Evolutionary conservation across 2,888 invertebrate species (phyloP).

Genomic region (Aleiodes alternator): DNA sequence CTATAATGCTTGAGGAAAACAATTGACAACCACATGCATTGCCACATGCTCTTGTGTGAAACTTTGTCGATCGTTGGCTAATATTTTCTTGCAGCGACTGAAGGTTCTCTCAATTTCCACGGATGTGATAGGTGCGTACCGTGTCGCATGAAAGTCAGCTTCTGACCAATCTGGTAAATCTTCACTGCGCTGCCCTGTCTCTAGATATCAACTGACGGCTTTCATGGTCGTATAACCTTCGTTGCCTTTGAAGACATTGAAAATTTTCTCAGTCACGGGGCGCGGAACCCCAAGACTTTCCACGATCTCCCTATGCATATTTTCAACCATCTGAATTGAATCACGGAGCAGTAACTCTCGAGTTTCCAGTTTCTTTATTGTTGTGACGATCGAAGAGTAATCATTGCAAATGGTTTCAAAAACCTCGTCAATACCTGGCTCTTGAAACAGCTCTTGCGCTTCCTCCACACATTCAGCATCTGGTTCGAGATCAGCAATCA

Average conservation of each 20-base stretch:
- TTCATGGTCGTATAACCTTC: neutral
- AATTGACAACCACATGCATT: neutral
- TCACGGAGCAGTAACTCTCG: neutral
- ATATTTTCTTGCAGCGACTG: constrained; percentile 3
- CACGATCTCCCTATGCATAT: too few species aligned
- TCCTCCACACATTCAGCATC: neutral
- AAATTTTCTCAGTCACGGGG: neutral
- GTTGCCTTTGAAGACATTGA: neutral
- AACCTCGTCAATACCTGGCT: neutral
- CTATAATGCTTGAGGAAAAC: neutral
- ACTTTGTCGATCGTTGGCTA: constrained; percentile 6
- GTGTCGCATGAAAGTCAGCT: neutral
- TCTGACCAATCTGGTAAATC: neutral
- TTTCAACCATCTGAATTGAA: neutral
- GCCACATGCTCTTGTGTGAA: neutral
- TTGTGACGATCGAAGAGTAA: neutral
- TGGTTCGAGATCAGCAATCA: neutral
- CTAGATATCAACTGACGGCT: neutral
- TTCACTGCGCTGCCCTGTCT: neutral
- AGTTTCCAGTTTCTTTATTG: neutral
- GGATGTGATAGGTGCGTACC: neutral
- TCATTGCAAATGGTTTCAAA: neutral
- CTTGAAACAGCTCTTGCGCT: neutral
- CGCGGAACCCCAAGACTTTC: too few species aligned
- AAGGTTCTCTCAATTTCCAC: neutral